These are phyloP conservation scores for Cotesia congregata DNA, from an alignment of 2,888 invertebrate genomes.

Conservation along the genomic window DNA sequence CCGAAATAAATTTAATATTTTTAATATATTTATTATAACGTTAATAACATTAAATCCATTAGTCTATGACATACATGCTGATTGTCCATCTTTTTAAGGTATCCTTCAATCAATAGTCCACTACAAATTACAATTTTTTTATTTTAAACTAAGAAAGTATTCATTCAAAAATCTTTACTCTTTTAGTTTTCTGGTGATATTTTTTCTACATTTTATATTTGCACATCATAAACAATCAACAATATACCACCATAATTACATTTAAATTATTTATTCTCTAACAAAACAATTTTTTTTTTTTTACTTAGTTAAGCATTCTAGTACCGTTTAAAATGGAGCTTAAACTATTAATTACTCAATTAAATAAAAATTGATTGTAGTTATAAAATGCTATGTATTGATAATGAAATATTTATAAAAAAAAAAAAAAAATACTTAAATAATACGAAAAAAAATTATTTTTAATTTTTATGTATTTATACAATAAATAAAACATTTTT, in stretches of 20 bases:
- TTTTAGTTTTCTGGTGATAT: not conserved
- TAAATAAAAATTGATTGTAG: not conserved
- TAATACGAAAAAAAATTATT: too few relatives aligned
- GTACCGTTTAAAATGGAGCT: not conserved
- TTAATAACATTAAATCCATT: not conserved
- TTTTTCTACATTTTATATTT: not conserved
- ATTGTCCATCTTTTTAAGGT: constrained; percentile 1
- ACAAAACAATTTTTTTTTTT: not conserved
- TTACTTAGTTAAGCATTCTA: not conserved
- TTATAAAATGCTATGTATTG: not conserved
- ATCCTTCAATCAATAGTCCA: not conserved
- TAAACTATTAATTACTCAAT: not conserved
- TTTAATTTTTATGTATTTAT: not conserved
- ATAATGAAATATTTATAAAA: not conserved
- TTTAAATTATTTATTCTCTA: not conserved
- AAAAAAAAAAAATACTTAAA: too few relatives aligned
- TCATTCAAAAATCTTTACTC: not conserved
- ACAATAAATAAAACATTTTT: not conserved
- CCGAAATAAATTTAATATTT: not conserved
- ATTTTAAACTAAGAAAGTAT: not conserved
- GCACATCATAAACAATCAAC: not conserved
- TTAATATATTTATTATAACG: not conserved
- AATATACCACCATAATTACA: not conserved
- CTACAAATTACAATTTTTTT: not conserved
- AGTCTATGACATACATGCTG: not conserved